Evolutionary conservation across 1,140 invertebrate genomes (phyloP).

Genomic region (Diachasma alloeum): DNA sequence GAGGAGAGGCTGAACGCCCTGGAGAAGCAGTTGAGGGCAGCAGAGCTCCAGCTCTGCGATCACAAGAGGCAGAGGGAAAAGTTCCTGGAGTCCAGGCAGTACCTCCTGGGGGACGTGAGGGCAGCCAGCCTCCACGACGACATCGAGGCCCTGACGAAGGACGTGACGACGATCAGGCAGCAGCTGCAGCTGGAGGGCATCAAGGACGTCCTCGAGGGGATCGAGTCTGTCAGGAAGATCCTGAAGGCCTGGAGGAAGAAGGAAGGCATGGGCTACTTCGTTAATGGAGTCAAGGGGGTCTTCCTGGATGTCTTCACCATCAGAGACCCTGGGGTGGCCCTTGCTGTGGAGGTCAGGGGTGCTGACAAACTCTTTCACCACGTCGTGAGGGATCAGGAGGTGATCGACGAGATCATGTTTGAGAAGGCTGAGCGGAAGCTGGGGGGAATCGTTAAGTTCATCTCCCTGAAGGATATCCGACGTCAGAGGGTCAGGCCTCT

Average conservation of each 20-base stretch:
- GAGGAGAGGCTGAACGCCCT: neutral
- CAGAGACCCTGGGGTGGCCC: neutral
- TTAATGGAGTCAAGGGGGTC: neutral
- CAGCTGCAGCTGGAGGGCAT: neutral
- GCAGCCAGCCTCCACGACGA: neutral
- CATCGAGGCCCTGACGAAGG: neutral
- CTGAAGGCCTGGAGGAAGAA: neutral
- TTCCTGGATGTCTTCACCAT: neutral
- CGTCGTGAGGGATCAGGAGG: neutral
- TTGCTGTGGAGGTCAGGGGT: neutral
- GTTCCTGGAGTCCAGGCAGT: neutral
- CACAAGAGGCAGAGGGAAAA: neutral
- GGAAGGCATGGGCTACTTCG: neutral
- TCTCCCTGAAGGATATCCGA: neutral
- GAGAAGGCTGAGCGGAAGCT: neutral
- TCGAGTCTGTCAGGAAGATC: neutral
- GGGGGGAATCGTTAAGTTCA: neutral
- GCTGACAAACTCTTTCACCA: neutral
- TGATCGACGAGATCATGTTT: neutral
- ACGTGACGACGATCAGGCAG: neutral
- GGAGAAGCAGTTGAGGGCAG: neutral
- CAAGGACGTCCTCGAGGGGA: neutral
- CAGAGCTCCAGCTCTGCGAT: neutral
- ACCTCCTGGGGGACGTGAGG: neutral
- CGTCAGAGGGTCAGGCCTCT: neutral